Evolutionary conservation across 2,113 vertebrate species (phyloP).

Genomic region (Elanoides forficatus): DNA sequence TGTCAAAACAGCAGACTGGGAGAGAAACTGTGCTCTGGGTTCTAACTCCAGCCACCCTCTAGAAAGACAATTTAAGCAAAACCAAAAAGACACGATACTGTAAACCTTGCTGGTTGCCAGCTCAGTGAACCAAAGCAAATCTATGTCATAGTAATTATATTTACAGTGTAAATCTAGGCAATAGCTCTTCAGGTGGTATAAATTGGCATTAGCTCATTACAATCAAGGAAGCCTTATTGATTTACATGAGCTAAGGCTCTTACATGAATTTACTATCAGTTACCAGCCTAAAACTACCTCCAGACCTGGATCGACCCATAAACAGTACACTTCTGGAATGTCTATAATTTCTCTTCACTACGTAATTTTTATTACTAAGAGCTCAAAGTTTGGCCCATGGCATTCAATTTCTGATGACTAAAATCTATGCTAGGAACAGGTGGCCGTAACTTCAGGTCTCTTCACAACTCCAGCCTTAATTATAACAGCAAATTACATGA

Average conservation of each 20-base stretch:
- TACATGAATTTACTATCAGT: not conserved
- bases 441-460: not conserved
- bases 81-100: not conserved
- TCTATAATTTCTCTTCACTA: conserved; percentile 14
- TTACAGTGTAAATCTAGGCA: conserved; percentile 24
- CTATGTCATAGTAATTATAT: conserved; percentile 35
- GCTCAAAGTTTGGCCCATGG: not conserved
- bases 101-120: conserved; percentile 20
- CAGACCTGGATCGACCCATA: not conserved
- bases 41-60: not conserved
- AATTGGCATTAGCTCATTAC: conserved; percentile 16
- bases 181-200: conserved; percentile 26
- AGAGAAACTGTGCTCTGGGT: not conserved
- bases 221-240: conserved; percentile 4
- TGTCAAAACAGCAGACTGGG: not conserved
- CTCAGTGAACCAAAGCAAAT: conserved; percentile 42
- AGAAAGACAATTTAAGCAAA: not conserved
- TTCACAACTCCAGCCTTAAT: not conserved
- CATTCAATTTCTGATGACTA: conserved; percentile 7
- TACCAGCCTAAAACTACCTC: not conserved
- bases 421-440: not conserved
- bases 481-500: not conserved
- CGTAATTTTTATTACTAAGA: conserved; percentile 27
- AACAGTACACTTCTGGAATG: conserved; percentile 19
- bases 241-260: not conserved